phyloP scores from a whole-genome alignment of 2,888 invertebrate genomes.

The Poecilobothrus nobilitatus region DNA sequence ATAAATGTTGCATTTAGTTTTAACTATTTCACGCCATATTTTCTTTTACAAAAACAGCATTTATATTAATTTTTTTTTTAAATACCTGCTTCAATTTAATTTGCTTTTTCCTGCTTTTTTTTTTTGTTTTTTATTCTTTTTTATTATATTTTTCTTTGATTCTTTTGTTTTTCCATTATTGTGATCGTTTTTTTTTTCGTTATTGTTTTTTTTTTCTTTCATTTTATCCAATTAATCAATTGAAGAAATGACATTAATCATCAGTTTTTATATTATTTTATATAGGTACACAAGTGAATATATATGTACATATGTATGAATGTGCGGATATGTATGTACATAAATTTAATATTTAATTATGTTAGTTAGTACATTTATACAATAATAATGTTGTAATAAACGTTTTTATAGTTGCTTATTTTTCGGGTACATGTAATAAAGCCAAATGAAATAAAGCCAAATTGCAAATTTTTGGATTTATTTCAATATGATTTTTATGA shows the following conservation, averaged over 20 bases:
- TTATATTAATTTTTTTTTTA: no score
- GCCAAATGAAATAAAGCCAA: no score
- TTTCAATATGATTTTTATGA: no score
- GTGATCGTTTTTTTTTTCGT: background rate
- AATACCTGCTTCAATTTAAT: background rate
- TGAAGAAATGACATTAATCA: background rate
- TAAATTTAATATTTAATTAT: background rate
- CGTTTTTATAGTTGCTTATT: background rate
- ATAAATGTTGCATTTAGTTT: no score
- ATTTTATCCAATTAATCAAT: conserved; percentile 4
- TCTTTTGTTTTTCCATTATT: background rate
- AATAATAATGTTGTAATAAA: background rate
- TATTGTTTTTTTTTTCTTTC: background rate
- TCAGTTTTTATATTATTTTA: background rate
- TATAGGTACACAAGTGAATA: no score
- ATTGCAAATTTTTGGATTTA: no score
- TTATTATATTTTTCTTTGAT: background rate
- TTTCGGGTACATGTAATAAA: no score
- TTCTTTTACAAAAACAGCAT: no score
- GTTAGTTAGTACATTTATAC: background rate
- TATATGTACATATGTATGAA: background rate
- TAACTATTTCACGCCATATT: no score
- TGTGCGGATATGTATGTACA: background rate
- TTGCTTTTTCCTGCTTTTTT: background rate
- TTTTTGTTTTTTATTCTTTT: background rate